These are phyloP conservation scores for Psittacara wagleri DNA, from an alignment of 2,113 vertebrate species.

Conservation along the genomic window DNA sequence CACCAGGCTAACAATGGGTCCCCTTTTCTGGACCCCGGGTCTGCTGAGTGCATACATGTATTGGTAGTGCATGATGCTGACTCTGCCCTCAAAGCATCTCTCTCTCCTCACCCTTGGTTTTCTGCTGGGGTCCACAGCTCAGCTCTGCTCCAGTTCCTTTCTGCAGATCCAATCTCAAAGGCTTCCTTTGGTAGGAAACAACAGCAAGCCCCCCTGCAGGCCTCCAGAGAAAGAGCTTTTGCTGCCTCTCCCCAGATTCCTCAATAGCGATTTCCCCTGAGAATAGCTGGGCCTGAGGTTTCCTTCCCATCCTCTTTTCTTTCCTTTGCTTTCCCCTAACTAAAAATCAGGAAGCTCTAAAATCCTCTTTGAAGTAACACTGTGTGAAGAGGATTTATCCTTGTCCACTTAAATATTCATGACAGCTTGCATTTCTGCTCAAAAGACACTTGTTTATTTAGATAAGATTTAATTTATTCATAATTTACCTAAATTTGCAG, in stretches of 20 bases:
- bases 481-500: constrained; percentile 84
- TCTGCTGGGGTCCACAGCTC: background rate
- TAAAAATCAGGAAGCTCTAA: constrained; percentile 64
- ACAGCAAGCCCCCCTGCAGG: background rate
- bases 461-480: constrained; percentile 89
- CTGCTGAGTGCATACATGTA: accelerated
- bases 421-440: constrained; percentile 76
- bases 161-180: background rate
- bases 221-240: background rate
- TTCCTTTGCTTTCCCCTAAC: constrained; percentile 42
- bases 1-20: accelerated
- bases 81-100: background rate
- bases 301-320: background rate
- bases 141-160: background rate
- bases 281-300: constrained; percentile 20
- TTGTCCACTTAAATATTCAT: constrained; percentile 83
- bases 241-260: background rate
- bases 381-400: constrained; percentile 71
- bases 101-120: background rate
- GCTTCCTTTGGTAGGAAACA: background rate
- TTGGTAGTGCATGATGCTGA: accelerated
- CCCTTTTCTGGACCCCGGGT: background rate
- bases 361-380: constrained; percentile 66
- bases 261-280: background rate
- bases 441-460: constrained; percentile 86